Conservation (phyloP, 1,140 invertebrate species). For the Diorhabda carinulata region DNA sequence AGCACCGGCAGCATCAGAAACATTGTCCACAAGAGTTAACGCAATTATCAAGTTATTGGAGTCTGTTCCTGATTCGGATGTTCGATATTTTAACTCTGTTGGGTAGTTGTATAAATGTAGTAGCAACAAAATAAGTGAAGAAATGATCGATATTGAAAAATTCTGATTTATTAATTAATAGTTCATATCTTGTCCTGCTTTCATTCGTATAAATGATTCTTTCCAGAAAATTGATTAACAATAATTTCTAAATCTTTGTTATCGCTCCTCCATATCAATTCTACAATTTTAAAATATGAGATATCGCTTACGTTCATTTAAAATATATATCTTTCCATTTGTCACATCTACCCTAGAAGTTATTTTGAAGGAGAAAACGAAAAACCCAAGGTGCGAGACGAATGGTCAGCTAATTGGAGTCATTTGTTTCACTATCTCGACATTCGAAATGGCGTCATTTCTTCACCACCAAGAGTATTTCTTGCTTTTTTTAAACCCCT, state of each 20-base stretch:
- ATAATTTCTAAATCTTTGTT: too few relatives aligned
- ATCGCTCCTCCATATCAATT: too few relatives aligned
- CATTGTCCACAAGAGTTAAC: constrained; percentile 19
- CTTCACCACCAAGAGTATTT: neutral
- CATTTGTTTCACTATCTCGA: constrained; percentile 24
- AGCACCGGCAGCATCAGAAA: constrained; percentile 7
- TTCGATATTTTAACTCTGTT: constrained; percentile 6
- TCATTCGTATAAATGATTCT: too few relatives aligned
- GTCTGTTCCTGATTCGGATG: constrained; percentile 15
- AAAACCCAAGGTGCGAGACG: constrained; percentile 19
- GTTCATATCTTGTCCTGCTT: neutral
- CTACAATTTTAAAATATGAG: too few relatives aligned
- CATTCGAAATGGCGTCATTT: constrained; percentile 14
- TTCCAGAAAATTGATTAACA: too few relatives aligned
- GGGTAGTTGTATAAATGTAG: neutral
- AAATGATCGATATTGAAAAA: neutral
- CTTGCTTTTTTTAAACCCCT: neutral
- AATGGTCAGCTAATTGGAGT: constrained; percentile 37
- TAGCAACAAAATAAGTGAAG: neutral
- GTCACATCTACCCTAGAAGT: neutral
- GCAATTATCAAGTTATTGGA: constrained; percentile 21
- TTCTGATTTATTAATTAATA: neutral
- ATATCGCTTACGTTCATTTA: too few relatives aligned
- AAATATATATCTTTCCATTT: neutral
- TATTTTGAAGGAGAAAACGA: neutral